Conservation (phyloP, 2,113 vertebrate genomes). For the western clawed frog (Xenopus tropicalis) region UCB_Xtro_10.0 CM004447.2:46577001-46577500, state of each 20-base stretch:
- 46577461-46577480: conserved; percentile 13
- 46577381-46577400: conserved; percentile 24
- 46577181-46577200: not conserved
- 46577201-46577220: conserved; percentile 47
- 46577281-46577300: conserved; percentile 36
- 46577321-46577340: conserved; percentile 30
- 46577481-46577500: not conserved
- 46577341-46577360: conserved; percentile 35
- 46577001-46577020: not conserved
- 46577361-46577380: conserved; percentile 26
- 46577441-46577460: conserved; percentile 7
- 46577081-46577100: not conserved
- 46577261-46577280: not conserved
- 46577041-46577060: not conserved
- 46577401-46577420: conserved; percentile 35
- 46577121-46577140: not conserved
- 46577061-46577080: too few relatives aligned
- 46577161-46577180: not conserved
- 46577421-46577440: conserved; percentile 20
- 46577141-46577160: not conserved
- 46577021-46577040: not conserved
- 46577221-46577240: not conserved
- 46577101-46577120: too few relatives aligned
- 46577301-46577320: conserved; percentile 28
- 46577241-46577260: not conserved